Evolutionary conservation across 2,888 invertebrate genomes (phyloP).

Genomic region (Hypomecis atomaria): DNA sequence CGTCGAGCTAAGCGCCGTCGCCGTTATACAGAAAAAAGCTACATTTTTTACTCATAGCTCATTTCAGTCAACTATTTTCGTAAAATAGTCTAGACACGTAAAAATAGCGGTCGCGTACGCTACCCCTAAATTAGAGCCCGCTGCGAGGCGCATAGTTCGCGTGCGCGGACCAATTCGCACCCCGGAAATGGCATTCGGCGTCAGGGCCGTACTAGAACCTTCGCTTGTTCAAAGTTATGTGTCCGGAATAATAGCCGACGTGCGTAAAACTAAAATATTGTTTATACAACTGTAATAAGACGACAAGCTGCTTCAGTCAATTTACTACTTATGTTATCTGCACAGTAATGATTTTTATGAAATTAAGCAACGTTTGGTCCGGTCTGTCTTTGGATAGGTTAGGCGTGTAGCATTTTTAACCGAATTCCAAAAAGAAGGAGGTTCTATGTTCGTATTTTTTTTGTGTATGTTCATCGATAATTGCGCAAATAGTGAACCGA

Average conservation of each 20-base stretch:
- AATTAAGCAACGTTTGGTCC: too few relatives aligned
- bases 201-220: slow-evolving; percentile 54
- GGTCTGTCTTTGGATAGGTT: too few relatives aligned
- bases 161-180: slow-evolving; percentile 65
- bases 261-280: not conserved
- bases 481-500: too few relatives aligned
- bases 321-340: too few relatives aligned
- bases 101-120: slow-evolving; percentile 58
- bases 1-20: too few relatives aligned
- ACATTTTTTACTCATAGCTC: not conserved
- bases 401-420: too few relatives aligned
- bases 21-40: not conserved
- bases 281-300: not conserved
- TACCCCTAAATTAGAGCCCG: slow-evolving; percentile 69
- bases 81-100: slow-evolving; percentile 51
- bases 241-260: slow-evolving; percentile 21
- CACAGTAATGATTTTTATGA: too few relatives aligned
- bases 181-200: slow-evolving; percentile 70
- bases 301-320: too few relatives aligned
- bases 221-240: slow-evolving; percentile 33
- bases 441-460: too few relatives aligned
- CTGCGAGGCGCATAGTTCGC: slow-evolving; percentile 55
- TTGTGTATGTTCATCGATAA: too few relatives aligned
- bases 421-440: too few relatives aligned
- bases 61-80: slow-evolving; percentile 41